Conservation (phyloP, 2,113 vertebrate genomes). For the Crotalus horridus region DNA sequence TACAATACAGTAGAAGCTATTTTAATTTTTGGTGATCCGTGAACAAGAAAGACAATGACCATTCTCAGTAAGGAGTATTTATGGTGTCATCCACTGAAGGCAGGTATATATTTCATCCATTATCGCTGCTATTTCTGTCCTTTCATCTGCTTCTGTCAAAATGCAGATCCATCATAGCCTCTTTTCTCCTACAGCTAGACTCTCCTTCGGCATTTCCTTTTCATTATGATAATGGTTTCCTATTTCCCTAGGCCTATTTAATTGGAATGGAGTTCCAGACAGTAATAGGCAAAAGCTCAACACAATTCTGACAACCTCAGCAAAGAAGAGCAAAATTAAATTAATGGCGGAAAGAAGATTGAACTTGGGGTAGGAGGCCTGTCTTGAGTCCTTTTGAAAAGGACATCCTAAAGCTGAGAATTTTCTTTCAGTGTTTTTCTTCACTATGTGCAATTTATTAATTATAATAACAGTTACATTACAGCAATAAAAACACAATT, state of each 20-base stretch:
- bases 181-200: not conserved
- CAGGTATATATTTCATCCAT: not conserved
- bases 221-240: not conserved
- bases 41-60: not conserved
- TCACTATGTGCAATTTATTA: not conserved
- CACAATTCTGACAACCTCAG: not conserved
- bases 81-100: not conserved
- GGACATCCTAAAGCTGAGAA: not conserved
- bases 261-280: not conserved
- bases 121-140: not conserved
- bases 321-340: not conserved
- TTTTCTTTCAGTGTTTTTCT: not conserved
- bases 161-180: not conserved
- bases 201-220: not conserved
- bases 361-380: too few relatives aligned
- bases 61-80: not conserved
- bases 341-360: not conserved
- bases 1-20: not conserved
- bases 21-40: not conserved
- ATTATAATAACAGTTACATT: not conserved
- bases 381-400: not conserved
- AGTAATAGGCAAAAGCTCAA: not conserved
- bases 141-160: not conserved
- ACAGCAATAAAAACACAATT: conserved; percentile 8
- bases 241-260: not conserved